Base-by-base conservation (phyloP, 2,113 vertebrate genomes). In the Odontesthes bonariensis region DNA sequence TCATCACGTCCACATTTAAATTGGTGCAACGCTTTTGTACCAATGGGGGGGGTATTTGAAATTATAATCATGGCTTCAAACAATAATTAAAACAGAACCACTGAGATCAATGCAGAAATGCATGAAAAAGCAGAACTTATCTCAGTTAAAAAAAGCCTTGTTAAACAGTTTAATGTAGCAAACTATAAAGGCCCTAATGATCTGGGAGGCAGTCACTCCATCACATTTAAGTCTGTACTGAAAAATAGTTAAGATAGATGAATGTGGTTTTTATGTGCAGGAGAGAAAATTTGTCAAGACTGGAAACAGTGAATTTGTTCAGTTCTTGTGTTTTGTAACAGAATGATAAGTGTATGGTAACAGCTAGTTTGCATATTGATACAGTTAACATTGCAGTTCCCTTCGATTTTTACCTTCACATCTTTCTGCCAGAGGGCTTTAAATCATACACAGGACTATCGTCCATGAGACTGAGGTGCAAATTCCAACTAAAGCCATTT, bases 111-210 rank as follows among this genome's bases (percentile, higher is more conserved):
- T n/a, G n/a, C n/a, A n/a, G n/a, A n/a, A n/a, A n/a, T n/a, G n/a
- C n/a, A n/a, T 60, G 59, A 75, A 74, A 64, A 65, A 23, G 35
- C 31, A 31, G 51, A 75, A 85, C 68, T 58, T 31, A 72, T 52
- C 6, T 38, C 27, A 53, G 20, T 52, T 52, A 17, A 55, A 85
- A n/a, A 80, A 60, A n/a, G 22, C 66, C 72, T 33, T 52, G 19
- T 73, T 69, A 19, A 69, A 56, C 57, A 53, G 56, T 75, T 31
- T 56, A 67, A 90, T 88, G 89, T 89, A 89, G 88, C 88, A 85
- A 82, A 88, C 55, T 68, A 38, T 68, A 65, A 88, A 80, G 57
- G 76, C 86, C 85, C 86, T 86, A 79, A 75, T 47, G 60, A 83
- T 52, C 17, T 75, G 23, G 80, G 65, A 81, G 59, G 58, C 75